Evolutionary conservation across 2,797 vertebrate species (phyloP), one percentile per base, ranked within the genome.

Genomic region (Lerista edwardsae): DNA sequence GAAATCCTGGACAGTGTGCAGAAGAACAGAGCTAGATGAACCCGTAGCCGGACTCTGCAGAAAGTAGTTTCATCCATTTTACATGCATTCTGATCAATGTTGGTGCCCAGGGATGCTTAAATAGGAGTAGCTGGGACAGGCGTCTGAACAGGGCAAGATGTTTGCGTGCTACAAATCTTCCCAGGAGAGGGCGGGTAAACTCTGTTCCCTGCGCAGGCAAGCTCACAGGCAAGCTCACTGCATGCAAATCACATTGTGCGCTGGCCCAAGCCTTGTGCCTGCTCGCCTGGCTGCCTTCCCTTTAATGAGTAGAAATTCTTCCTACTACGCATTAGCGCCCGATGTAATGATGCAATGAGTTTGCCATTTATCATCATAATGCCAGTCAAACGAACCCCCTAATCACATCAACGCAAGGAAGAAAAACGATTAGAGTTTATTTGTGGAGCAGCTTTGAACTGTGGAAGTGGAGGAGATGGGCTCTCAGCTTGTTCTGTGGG

Each of bases 301-400:
- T 73, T 25, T 44, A 93, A 88, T 19, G 71, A 93, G 83, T 65
- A 90, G 91, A 95, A 94, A 92, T 93, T 87, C 92, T 93, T 89
- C 87, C 85, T 89, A 93, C 84, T 94, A 91, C 89, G 93, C 92
- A 90, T 95, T 96, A 94, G 90, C 69, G 65, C 94, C 93, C 89
- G 71, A 90, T 80, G 94, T 95, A 96, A 96, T 95, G 95, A 93
- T 90, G 95, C 93, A 93, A 88, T 94, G 92, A 94, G 86, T 90
- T 95, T 93, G 95, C 92, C 94, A 96, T 96, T 96, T 95, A 95
- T 96, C 96, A 95, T 95, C 94, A 94, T 95, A 92, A 95, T 84
- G 86, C 91, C 93, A 91, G 94, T 95, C 95, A 95, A 93, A 96
- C 82, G 89, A 94, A 93, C 83, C 93, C 91, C 89, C 93, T 94